Evolutionary conservation across 2,797 vertebrate genomes (phyloP).

Genomic region (Muraenolepis orangiensis): DNA sequence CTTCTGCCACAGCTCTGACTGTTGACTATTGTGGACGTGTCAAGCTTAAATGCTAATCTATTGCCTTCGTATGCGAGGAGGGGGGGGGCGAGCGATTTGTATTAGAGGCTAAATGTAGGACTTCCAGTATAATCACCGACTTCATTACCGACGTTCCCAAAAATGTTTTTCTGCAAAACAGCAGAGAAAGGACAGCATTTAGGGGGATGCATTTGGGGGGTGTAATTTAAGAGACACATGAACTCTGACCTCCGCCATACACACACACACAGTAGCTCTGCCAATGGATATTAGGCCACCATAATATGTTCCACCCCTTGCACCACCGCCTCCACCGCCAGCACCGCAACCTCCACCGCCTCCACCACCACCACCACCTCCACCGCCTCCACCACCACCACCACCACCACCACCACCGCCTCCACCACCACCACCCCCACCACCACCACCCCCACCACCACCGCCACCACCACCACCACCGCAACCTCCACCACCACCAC

Average conservation of each 20-base stretch:
- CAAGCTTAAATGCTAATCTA: conserved; percentile 34
- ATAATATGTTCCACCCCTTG: background rate
- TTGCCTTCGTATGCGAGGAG: conserved; percentile 51
- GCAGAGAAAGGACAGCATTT: conserved; percentile 13
- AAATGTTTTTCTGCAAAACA: conserved; percentile 3
- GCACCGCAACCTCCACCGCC: too few species aligned
- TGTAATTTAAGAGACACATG: background rate
- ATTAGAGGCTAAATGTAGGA: conserved; percentile 36
- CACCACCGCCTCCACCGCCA: background rate
- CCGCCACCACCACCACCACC: too few species aligned
- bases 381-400: too few species aligned
- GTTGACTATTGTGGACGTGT: conserved; percentile 44
- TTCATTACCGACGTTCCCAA: conserved; percentile 3
- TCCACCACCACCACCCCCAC: too few species aligned
- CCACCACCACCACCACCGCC: too few species aligned
- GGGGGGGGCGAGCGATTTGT: conserved; percentile 45
- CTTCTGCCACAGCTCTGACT: conserved; percentile 32
- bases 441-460: too few species aligned
- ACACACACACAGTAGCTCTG: background rate
- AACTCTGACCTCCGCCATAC: background rate
- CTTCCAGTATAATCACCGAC: background rate
- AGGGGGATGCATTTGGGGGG: background rate
- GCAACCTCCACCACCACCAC: too few species aligned
- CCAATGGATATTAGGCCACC: background rate
- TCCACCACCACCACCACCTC: too few species aligned